Percentiles rank a stretch among this genome's conserved stretches.
Conservation (phyloP, 1,140 invertebrate genomes). For the Drosophila nigromelanica region DNA sequence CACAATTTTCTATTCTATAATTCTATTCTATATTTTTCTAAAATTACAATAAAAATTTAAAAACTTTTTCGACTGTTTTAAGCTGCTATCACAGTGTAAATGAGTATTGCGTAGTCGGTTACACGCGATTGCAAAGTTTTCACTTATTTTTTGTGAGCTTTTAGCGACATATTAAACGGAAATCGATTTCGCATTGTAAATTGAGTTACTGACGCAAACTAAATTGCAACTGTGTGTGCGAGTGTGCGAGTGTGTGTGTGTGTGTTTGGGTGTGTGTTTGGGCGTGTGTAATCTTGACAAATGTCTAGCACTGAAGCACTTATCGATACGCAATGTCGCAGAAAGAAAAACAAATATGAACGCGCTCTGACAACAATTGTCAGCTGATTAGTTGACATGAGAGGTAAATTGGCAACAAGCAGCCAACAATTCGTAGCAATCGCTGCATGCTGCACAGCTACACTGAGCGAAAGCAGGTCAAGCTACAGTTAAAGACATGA, state of each 20-base stretch:
- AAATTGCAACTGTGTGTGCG: conserved; percentile 2
- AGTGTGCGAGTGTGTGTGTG: neutral
- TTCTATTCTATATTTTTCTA: too few species aligned
- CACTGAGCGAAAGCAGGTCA: neutral
- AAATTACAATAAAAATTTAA: too few species aligned
- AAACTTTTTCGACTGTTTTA: too few species aligned
- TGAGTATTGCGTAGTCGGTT: too few species aligned
- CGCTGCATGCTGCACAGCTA: neutral
- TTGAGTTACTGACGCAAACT: conserved; percentile 57
- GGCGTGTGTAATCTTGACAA: conserved; percentile 25
- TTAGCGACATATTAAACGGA: conserved; percentile 72
- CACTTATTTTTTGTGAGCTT: conserved; percentile 22
- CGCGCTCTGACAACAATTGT: conserved; percentile 1
- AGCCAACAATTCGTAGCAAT: neutral
- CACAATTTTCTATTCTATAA: too few species aligned
- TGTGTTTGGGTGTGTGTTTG: neutral
- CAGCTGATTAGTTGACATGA: conserved; percentile 32
- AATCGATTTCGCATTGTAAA: conserved; percentile 76
- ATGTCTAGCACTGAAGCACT: conserved; percentile 6
- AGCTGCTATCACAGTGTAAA: too few species aligned
- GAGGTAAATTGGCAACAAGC: conserved; percentile 3
- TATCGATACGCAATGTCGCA: neutral
- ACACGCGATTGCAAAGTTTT: too few species aligned
- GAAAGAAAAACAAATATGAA: neutral
- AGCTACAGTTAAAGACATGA: too few species aligned